These are phyloP conservation scores for Urocyon cinereoargenteus DNA, from an alignment of 2,797 vertebrate genomes.

Conservation along the genomic window DNA sequence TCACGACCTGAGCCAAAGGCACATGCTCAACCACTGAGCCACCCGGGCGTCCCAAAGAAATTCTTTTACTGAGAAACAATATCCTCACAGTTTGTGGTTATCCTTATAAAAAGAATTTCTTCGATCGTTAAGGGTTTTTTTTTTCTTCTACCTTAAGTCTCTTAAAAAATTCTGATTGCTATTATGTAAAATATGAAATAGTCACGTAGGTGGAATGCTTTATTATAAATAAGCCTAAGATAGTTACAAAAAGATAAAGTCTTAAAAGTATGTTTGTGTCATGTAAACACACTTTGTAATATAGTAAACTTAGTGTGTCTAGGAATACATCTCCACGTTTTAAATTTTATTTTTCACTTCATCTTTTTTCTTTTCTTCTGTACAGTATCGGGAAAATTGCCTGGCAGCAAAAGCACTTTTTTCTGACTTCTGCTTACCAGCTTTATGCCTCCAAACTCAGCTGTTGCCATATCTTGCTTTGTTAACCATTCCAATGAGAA, in stretches of 20 bases:
- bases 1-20: no score
- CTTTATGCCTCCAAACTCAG: conserved; percentile 93
- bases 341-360: not conserved
- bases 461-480: conserved; percentile 95
- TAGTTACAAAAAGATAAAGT: conserved; percentile 1
- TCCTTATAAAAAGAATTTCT: not conserved
- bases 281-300: conserved; percentile 10
- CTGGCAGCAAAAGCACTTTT: conserved; percentile 93
- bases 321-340: not conserved
- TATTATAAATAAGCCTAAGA: conserved; percentile 16
- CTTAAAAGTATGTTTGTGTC: conserved; percentile 31
- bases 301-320: conserved; percentile 18
- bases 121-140: not conserved
- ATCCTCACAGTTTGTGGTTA: not conserved
- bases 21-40: no score
- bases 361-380: not conserved
- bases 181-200: not conserved
- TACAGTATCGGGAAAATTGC: conserved; percentile 94
- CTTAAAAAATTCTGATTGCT: not conserved
- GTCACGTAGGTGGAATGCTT: not conserved
- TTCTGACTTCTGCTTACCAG: conserved; percentile 93
- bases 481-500: conserved; percentile 95
- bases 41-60: no score
- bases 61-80: not conserved
- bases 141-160: not conserved